Evolutionary conservation across 2,888 invertebrate species (phyloP), one percentile per base, ranked within the genome.

Genomic region (Drosophila ustulata): DNA sequence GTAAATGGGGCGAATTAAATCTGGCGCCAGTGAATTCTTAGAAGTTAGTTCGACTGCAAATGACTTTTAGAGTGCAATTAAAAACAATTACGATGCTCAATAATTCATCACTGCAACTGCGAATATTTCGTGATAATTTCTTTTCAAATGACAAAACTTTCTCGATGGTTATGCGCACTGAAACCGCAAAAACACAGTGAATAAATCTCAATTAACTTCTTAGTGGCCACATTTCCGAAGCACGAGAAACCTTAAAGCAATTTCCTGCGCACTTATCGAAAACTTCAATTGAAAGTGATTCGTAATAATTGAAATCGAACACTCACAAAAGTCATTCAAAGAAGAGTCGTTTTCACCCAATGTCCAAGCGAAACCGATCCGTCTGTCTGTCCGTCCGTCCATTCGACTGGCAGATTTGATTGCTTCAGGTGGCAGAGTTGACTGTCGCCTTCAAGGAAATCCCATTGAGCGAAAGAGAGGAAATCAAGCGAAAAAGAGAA

Each of bases 221-320:
- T 28, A 13, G 43, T 52, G 66, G 49, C 23, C 9, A 50, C 45
- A 53, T 46, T 52, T 47, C 6, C 4, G 4, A 25, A 18, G 11
- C 23, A 13, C 23, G 11, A 18, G 32, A 64, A 65, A 26, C 32
- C 49, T 71, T 71, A 46, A 72, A 71, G 66, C 57, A 49, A 63
- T 59, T 59, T 58, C 8, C 41, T 23, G 13, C 7, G 9, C 45
- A 37, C 58, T 58, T 45, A 26, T 28, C 7, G 56, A 41, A 55
- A 67, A 57, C 51, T 74, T 63, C 28, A 71, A 78, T 57, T 68
- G 74, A 64, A 56, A 76, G 66, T 64, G 59, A 74, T 49, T 76
- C 51, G 56, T 69, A 74, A 86, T 71, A 84, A 80, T 83, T 72
- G 61, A 84, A 88, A 70, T 83, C 89, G 83, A 86, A 86, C 87